phyloP scores from a whole-genome alignment of 2,113 vertebrate genomes.

The Archilochus colubris region DNA sequence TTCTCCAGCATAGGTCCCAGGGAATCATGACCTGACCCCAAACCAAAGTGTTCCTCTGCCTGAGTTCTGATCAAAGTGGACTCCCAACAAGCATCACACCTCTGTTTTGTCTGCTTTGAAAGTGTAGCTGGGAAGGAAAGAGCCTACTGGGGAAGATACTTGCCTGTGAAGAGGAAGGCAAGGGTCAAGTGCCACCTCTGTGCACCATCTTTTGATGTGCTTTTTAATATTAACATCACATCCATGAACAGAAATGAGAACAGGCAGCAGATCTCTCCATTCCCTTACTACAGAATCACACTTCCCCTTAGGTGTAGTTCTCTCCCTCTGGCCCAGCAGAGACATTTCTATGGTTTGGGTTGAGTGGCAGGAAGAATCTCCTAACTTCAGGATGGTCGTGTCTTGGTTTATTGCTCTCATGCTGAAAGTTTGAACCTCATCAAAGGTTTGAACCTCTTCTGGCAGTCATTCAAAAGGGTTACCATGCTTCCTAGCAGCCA shows the following conservation, averaged over 20 bases:
- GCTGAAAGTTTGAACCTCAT: background rate
- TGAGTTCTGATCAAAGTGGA: background rate
- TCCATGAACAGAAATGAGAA: background rate
- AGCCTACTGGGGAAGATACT: background rate
- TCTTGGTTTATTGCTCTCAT: fast-evolving
- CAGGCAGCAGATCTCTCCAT: background rate
- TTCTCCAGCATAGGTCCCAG: background rate
- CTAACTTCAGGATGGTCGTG: background rate
- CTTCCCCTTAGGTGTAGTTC: background rate
- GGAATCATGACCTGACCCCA: background rate
- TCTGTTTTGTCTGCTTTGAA: background rate
- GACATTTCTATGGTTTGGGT: background rate
- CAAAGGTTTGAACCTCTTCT: background rate
- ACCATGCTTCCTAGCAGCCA: background rate
- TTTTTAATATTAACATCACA: slow-evolving; percentile 13
- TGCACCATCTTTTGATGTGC: background rate
- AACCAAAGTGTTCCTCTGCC: background rate
- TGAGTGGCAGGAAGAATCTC: background rate
- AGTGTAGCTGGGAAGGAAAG: background rate
- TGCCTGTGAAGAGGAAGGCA: background rate
- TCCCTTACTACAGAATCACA: background rate
- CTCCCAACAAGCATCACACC: background rate
- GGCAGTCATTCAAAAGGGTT: background rate
- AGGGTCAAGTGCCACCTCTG: background rate
- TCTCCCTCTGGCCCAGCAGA: background rate